phyloP scores from a whole-genome alignment of 2,113 vertebrate species.

The Gnathochromis pfefferi region DNA sequence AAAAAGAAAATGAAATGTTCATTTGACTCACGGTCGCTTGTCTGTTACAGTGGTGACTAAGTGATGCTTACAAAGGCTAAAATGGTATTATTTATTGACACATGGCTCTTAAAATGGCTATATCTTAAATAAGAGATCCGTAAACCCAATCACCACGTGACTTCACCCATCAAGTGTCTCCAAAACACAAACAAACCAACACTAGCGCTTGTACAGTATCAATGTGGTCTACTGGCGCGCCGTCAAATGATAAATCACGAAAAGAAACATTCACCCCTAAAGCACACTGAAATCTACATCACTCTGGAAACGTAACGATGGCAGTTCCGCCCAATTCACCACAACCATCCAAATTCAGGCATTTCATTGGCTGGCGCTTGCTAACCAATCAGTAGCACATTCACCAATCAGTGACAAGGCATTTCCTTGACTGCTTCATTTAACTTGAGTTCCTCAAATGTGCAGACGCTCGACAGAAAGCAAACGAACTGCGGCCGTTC shows the following conservation, averaged over 20 bases:
- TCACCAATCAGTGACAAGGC: constrained; percentile 39
- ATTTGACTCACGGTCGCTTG: neutral
- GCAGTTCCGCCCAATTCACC: neutral
- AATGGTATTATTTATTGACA: constrained; percentile 64
- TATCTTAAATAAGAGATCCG: constrained; percentile 2
- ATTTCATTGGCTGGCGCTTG: neutral
- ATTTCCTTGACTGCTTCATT: neutral
- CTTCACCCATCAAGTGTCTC: neutral
- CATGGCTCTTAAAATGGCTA: constrained; percentile 51
- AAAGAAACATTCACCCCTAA: constrained; percentile 12
- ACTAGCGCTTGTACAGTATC: constrained; percentile 10
- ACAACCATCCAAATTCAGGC: neutral
- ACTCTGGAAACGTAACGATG: neutral
- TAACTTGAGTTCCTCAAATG: neutral
- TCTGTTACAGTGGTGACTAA: constrained; percentile 7
- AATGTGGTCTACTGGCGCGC: neutral
- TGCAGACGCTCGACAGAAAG: neutral
- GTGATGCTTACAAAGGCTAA: constrained; percentile 59
- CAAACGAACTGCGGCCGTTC: neutral
- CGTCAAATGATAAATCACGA: neutral
- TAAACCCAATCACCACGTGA: constrained; percentile 22
- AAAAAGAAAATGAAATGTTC: constrained; percentile 21
- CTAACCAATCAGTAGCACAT: constrained; percentile 34
- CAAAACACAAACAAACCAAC: neutral
- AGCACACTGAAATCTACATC: neutral